Conservation (phyloP, 2,113 vertebrate species). For the Acinonyx jubatus region DNA sequence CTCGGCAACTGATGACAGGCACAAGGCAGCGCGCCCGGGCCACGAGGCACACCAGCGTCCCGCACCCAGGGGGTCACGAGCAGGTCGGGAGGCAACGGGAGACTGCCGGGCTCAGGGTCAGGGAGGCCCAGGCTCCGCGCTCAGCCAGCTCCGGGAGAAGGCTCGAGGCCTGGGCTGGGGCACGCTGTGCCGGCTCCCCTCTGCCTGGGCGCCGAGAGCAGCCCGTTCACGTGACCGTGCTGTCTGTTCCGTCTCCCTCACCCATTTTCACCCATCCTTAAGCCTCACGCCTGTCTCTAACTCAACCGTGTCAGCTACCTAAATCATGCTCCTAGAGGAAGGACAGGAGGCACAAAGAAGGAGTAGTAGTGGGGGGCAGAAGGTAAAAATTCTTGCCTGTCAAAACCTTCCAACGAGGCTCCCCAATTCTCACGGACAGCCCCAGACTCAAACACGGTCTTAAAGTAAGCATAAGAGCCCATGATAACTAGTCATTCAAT, state of each 20-base stretch:
- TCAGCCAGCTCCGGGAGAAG: background rate
- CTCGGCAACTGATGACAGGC: rapidly evolving
- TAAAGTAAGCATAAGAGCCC: background rate
- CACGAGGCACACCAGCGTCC: rapidly evolving
- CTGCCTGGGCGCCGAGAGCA: rapidly evolving
- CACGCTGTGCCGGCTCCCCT: rapidly evolving
- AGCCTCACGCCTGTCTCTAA: background rate
- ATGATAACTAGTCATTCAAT: background rate
- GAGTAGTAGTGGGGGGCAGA: background rate
- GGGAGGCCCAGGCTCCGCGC: background rate
- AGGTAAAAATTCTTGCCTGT: background rate
- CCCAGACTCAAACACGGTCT: background rate
- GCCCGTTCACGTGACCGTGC: rapidly evolving
- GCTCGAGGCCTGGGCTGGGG: background rate
- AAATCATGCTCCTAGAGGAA: background rate
- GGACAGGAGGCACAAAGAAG: background rate
- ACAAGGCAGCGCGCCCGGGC: background rate
- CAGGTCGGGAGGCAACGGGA: background rate
- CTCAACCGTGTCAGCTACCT: background rate
- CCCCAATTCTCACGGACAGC: background rate
- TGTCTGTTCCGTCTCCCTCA: background rate
- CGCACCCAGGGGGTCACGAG: background rate
- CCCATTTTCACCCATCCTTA: rapidly evolving
- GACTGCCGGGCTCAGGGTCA: rapidly evolving
- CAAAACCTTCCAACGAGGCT: background rate